A percentile compares a stretch with the other conserved stretches of the same genome.
Conservation (phyloP, 1,140 invertebrate genomes). For the Chlorops oryzae region DNA sequence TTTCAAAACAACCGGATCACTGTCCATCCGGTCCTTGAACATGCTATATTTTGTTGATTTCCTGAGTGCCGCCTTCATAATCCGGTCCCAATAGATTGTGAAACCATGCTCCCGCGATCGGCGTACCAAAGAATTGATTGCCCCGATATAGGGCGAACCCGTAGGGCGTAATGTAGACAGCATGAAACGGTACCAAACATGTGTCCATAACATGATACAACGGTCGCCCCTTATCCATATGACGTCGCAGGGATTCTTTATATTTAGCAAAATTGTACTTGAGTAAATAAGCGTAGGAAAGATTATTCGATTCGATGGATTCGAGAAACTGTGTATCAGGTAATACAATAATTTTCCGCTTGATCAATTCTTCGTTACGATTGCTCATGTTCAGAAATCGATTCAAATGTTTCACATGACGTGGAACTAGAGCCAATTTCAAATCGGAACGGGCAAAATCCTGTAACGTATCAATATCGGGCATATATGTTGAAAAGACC, state of each 20-base stretch:
- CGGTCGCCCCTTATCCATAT: slow-evolving; percentile 25
- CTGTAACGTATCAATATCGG: slow-evolving; percentile 30
- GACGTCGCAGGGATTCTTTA: slow-evolving; percentile 26
- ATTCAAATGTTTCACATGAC: slow-evolving; percentile 29
- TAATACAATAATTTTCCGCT: slow-evolving; percentile 21
- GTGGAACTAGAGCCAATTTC: slow-evolving; percentile 20
- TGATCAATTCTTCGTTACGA: slow-evolving; percentile 21
- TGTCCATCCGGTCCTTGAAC: slow-evolving; percentile 12
- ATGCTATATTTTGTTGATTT: slow-evolving; percentile 22
- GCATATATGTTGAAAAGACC: slow-evolving; percentile 28
- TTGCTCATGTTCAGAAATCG: slow-evolving; percentile 23
- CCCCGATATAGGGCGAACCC: slow-evolving; percentile 42
- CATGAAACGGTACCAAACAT: slow-evolving; percentile 41
- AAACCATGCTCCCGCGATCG: slow-evolving; percentile 36
- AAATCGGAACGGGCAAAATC: slow-evolving; percentile 25
- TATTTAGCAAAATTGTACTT: slow-evolving; percentile 36
- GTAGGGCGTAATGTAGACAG: slow-evolving; percentile 40
- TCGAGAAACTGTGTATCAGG: slow-evolving; percentile 17
- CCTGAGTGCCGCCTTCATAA: slow-evolving; percentile 36
- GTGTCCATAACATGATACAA: slow-evolving; percentile 37
- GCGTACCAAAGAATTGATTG: slow-evolving; percentile 29
- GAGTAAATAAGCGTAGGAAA: slow-evolving; percentile 32
- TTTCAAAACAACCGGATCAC: slow-evolving; percentile 31
- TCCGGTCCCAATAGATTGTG: slow-evolving; percentile 31
- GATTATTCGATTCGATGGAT: slow-evolving; percentile 22